Base-by-base conservation (phyloP, 1,140 invertebrate genomes). In the Drosophila chauvacae region DNA sequence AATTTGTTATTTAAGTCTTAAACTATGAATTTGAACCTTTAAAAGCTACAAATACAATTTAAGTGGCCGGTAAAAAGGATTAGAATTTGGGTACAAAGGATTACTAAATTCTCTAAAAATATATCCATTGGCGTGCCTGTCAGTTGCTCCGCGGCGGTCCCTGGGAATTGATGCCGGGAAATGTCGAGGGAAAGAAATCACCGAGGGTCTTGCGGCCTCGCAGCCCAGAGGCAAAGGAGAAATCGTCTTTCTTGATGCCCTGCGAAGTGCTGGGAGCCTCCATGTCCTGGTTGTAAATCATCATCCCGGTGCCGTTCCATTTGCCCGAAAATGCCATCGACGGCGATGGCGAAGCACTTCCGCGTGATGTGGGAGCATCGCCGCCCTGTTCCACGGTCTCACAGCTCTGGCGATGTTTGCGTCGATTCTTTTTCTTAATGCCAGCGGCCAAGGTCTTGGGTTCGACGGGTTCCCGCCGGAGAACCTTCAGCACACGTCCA, bases 181-280 rank as follows among this genome's bases (percentile, higher is more conserved):
- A 47, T 48, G 39, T 70, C n/a, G 57, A 65, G 37, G 85, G 77
- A 26, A 63, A 62, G 20, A 81, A 84, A 37, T 91, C 84, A n/a
- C 85, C 87, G 16, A 69, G 10, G 4, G n/a, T 93, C 75, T 96
- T 95, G 42, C 95, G 94, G 85, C 95, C 95, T 57, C 96, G 94
- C 11, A 97, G 93, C 3, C 95, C 96, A 91, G 97, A 96, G 1
- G 96, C 96, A 87, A 97, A 97, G 4, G 96, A 96, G 84, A 96
- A 94, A 75, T 97, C 96, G 26, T 97, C 92, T 72, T 95, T 95
- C 87, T 96, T 96, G 48, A 97, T 92, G 14, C 14, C 7, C 37
- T 16, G 14, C 37, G 37, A 39, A 3, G 37, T 39, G 6, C 37
- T 56, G 0, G 62, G 18, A 7, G 56, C 61, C n/a, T 58, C 76